Percentiles rank a stretch among this genome's conserved stretches.
Conservation (phyloP, 2,888 invertebrate species). For the Drosophila acutilabella region DNA sequence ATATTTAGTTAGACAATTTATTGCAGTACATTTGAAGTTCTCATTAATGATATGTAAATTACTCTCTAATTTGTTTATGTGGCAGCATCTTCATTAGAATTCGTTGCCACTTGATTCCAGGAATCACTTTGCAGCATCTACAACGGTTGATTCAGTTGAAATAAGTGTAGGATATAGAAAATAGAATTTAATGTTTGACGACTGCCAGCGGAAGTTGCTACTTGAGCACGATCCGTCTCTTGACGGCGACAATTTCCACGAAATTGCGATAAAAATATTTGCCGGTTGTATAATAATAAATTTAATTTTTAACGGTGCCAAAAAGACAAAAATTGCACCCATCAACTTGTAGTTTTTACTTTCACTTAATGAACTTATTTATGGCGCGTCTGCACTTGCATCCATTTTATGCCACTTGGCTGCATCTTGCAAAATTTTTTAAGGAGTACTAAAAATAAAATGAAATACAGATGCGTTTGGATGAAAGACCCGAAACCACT, state of each 20-base stretch:
- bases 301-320: slow-evolving; percentile 48
- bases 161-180: slow-evolving; percentile 7
- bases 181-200: slow-evolving; percentile 25
- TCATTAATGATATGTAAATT: slow-evolving; percentile 5
- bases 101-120: slow-evolving; percentile 14
- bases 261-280: slow-evolving; percentile 55
- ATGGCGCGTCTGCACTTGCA: slow-evolving; percentile 31
- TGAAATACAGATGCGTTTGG: slow-evolving; percentile 38
- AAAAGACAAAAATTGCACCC: slow-evolving; percentile 39
- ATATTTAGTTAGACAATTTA: slow-evolving; percentile 3
- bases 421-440: slow-evolving; percentile 28
- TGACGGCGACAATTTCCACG: slow-evolving; percentile 41
- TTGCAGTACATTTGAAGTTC: background rate
- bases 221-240: slow-evolving; percentile 55
- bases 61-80: slow-evolving; percentile 5
- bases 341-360: slow-evolving; percentile 23
- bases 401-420: slow-evolving; percentile 40
- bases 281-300: slow-evolving; percentile 49
- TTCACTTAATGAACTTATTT: slow-evolving; percentile 10
- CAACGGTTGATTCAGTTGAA: slow-evolving; percentile 12
- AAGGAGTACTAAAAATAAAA: slow-evolving; percentile 37
- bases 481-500: slow-evolving; percentile 26
- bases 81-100: background rate
- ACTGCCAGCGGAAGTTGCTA: slow-evolving; percentile 24
- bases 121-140: slow-evolving; percentile 15